Evolutionary conservation across 2,797 vertebrate genomes (phyloP), one percentile per base, ranked within the genome.

Genomic region (Gadopsis marmoratus): DNA sequence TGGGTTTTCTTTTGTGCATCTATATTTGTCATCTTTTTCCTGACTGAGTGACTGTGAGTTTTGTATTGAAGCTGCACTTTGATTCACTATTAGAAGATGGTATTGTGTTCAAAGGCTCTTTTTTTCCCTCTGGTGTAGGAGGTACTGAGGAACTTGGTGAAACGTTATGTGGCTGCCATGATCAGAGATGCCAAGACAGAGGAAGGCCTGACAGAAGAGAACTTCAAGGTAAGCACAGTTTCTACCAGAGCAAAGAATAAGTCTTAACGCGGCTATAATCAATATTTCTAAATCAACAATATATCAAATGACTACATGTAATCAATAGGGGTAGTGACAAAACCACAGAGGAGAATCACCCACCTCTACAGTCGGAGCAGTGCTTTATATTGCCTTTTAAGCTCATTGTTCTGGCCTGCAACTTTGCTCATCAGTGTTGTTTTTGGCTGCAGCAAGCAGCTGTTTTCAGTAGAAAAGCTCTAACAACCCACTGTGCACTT

Each of bases 81-180:
- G 1, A 53, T 67, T 47, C 3, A 47, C 7, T 67, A 29, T 59
- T 26, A 23, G n/a, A 63, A 13, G 10, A 43, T 64, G 12, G n/a
- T 53, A 29, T 39, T 74, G 11, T 74, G 7, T 37, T 84, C 39
- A 82, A 59, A 35, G 3, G 11, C 59, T 54, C n/a, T 55, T 73
- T 6, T 64, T 54, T 61, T 50, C 41, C 26, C 45, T 16, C 13
- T 74, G 11, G 19, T 74, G 23, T 58, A 99, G 98, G 98, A 99
- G 90, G 98, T 99, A 33, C 96, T 99, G 94, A 96, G 96, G 93
- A 99, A 98, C 88, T 90, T 99, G 86, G 97, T 99, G 79, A 99
- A 99, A 89, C 95, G 98, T 17, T 99, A 99, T 1, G 98, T 99
- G 51, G 98, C 98, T 0, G 98, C 98, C n/a, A 99, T 99, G 98